phyloP scores from a whole-genome alignment of 2,888 invertebrate species.

The Synergus japonicus region DNA sequence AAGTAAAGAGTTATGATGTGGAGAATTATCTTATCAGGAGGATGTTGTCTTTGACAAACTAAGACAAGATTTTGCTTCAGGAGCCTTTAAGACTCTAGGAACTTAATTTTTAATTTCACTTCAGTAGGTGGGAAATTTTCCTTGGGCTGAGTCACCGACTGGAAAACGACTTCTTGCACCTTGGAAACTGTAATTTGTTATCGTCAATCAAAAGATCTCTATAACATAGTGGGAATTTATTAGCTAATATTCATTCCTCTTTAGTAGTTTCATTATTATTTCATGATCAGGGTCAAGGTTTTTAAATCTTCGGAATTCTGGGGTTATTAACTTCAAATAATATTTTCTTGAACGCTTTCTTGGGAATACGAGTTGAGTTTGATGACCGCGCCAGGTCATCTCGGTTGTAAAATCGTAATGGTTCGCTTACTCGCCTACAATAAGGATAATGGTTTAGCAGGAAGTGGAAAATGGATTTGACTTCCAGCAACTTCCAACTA shows the following conservation, averaged over 20 bases:
- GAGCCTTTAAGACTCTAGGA: background rate
- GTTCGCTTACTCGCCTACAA: constrained; percentile 8
- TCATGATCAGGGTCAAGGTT: background rate
- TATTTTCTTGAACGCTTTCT: background rate
- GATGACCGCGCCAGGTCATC: background rate
- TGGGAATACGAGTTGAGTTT: background rate
- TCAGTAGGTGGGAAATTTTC: background rate
- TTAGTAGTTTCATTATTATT: background rate
- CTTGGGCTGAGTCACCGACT: too few species aligned
- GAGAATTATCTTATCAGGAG: background rate
- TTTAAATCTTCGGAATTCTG: background rate
- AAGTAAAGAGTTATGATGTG: background rate
- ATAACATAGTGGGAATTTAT: too few species aligned
- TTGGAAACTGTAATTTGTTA: background rate
- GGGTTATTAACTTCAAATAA: background rate
- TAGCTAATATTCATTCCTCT: background rate
- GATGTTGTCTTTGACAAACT: background rate
- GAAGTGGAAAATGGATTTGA: constrained; percentile 35
- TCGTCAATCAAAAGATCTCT: too few species aligned
- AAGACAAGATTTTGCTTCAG: background rate
- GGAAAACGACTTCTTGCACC: too few species aligned
- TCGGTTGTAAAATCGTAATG: constrained; percentile 22
- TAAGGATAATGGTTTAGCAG: constrained; percentile 32
- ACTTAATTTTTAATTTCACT: background rate
- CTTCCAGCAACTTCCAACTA: background rate